phyloP scores from a whole-genome alignment of 2,113 vertebrate species.

The Gobiocypris rarus region DNA sequence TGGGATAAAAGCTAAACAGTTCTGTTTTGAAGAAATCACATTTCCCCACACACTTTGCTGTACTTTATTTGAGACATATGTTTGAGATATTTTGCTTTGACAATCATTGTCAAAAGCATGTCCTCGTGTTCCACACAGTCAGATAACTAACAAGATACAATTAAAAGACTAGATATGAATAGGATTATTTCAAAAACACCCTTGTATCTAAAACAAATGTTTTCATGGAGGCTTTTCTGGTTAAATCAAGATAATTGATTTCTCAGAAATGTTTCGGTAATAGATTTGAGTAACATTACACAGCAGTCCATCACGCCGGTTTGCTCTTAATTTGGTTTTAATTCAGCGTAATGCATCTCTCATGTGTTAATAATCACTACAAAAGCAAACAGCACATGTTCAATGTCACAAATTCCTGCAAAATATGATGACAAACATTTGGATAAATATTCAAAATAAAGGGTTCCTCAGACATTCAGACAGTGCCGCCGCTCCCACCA shows the following conservation, averaged over 20 bases:
- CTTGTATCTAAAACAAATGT: too few relatives aligned
- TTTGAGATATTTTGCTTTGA: neutral
- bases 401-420: neutral
- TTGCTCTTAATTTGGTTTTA: neutral
- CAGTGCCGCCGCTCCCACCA: too few relatives aligned
- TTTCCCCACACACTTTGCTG: neutral
- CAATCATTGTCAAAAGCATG: neutral
- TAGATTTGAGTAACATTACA: neutral
- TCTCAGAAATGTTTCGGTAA: neutral
- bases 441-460: neutral
- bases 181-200: neutral
- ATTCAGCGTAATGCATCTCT: neutral
- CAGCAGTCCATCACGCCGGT: neutral
- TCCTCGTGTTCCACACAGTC: neutral
- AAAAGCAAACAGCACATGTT: slow-evolving; percentile 16
- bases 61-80: neutral
- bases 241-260: neutral
- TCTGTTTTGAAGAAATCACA: neutral
- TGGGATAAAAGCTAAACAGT: neutral
- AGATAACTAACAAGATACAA: neutral
- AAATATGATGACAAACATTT: neutral
- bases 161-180: neutral
- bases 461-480: neutral
- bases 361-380: neutral
- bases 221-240: too few relatives aligned